Conservation (phyloP, 2,797 vertebrate species). For the Amblyopsis hoosieri region DNA sequence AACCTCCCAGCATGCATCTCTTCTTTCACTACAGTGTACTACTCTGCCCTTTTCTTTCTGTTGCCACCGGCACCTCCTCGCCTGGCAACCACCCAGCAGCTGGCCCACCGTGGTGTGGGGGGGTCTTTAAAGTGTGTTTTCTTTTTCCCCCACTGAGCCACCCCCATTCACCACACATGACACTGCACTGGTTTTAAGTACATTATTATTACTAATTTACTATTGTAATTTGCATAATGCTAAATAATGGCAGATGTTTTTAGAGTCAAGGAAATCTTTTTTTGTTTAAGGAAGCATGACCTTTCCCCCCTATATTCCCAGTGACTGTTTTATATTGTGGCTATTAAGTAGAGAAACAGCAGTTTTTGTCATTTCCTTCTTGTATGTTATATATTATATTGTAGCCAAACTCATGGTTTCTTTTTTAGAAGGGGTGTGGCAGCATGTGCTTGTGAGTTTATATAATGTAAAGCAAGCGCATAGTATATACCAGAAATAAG, state of each 20-base stretch:
- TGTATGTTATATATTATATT: slow-evolving; percentile 56
- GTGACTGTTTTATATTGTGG: slow-evolving; percentile 77
- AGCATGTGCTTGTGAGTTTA: slow-evolving; percentile 4
- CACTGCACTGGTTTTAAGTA: slow-evolving; percentile 76
- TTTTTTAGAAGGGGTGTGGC: slow-evolving; percentile 30
- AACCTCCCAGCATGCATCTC: slow-evolving; percentile 72
- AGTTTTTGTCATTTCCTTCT: slow-evolving; percentile 73
- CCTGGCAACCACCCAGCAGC: slow-evolving; percentile 23
- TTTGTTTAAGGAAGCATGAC: slow-evolving; percentile 77
- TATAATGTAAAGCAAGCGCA: slow-evolving; percentile 17
- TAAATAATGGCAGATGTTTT: slow-evolving; percentile 77
- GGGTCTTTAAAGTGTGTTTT: slow-evolving; percentile 37
- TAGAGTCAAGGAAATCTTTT: slow-evolving; percentile 60
- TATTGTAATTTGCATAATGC: slow-evolving; percentile 79
- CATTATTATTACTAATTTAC: slow-evolving; percentile 62
- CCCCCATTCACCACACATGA: slow-evolving; percentile 54
- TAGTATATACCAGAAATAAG: slow-evolving; percentile 10
- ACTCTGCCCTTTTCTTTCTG: slow-evolving; percentile 42
- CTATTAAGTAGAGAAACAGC: slow-evolving; percentile 69
- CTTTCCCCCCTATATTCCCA: slow-evolving; percentile 63
- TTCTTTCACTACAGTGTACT: slow-evolving; percentile 42
- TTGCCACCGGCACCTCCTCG: slow-evolving; percentile 34
- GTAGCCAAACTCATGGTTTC: slow-evolving; percentile 50
- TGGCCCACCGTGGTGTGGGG: not conserved
- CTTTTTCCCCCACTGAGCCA: slow-evolving; percentile 40